Conservation (phyloP, 2,888 invertebrate genomes). For the Drosophila villosipedis region DNA sequence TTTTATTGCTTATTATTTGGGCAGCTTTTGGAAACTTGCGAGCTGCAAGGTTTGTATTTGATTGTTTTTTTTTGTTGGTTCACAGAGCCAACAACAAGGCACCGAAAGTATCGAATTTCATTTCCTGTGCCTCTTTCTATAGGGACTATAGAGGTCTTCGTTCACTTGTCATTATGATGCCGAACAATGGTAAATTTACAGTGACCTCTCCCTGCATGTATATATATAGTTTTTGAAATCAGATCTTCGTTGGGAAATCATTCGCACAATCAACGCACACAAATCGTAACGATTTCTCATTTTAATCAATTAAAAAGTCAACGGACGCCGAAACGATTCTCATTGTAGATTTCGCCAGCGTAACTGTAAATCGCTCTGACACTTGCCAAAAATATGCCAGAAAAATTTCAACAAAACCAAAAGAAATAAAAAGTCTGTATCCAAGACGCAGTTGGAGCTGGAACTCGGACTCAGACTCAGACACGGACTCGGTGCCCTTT, state of each 20-base stretch:
- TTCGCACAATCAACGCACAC: conserved; percentile 80
- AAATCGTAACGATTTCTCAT: conserved; percentile 84
- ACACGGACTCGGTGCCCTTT: conserved; percentile 17
- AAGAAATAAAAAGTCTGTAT: conserved; percentile 19
- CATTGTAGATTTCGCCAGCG: conserved; percentile 28
- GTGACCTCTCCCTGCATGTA: conserved; percentile 28
- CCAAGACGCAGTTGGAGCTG: conserved; percentile 20
- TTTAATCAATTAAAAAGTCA: conserved; percentile 85
- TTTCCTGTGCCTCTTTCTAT: conserved; percentile 75
- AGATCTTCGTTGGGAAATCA: conserved; percentile 73
- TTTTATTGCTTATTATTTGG: conserved; percentile 80
- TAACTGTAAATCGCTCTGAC: conserved; percentile 74
- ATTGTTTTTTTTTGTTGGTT: conserved; percentile 1
- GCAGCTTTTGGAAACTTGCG: conserved; percentile 28
- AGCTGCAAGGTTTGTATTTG: conserved; percentile 36
- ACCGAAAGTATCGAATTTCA: conserved; percentile 82
- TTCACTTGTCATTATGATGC: conserved; percentile 75
- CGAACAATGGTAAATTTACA: conserved; percentile 80
- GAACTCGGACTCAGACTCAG: not conserved
- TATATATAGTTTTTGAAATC: conserved; percentile 76
- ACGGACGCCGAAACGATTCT: conserved; percentile 66
- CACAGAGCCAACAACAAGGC: conserved; percentile 43
- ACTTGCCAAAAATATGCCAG: conserved; percentile 76
- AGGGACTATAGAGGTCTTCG: conserved; percentile 39
- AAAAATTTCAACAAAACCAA: conserved; percentile 18